These are phyloP conservation scores for Carcinoscorpius rotundicauda DNA, from an alignment of 1,140 invertebrate genomes.

Conservation along the genomic window DNA sequence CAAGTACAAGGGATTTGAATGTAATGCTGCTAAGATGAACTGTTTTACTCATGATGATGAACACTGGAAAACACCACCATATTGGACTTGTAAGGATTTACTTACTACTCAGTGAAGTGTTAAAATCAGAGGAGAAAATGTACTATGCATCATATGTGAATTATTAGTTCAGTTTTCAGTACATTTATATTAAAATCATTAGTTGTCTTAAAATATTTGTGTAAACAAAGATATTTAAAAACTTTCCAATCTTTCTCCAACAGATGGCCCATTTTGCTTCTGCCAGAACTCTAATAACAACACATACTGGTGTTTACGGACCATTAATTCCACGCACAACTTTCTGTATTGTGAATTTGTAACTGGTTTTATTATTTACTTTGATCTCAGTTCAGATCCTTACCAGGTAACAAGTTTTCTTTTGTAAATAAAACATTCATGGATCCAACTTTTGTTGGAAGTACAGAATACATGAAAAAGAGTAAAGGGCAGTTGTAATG, in stretches of 20 bases:
- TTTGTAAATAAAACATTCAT: too few relatives aligned
- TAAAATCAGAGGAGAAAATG: too few relatives aligned
- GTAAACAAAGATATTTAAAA: too few relatives aligned
- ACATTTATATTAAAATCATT: too few relatives aligned
- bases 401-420: constrained; percentile 35
- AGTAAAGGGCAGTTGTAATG: too few relatives aligned
- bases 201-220: too few relatives aligned
- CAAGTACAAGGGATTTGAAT: constrained; percentile 46
- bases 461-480: too few relatives aligned
- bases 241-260: too few relatives aligned
- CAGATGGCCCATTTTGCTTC: constrained; percentile 86
- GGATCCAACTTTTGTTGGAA: too few relatives aligned
- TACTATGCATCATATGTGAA: too few relatives aligned
- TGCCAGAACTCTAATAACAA: constrained; percentile 99
- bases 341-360: constrained; percentile 97
- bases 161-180: too few relatives aligned
- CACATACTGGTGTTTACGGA: constrained; percentile 91
- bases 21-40: constrained; percentile 72
- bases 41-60: constrained; percentile 92
- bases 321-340: constrained; percentile 90
- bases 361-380: constrained; percentile 85
- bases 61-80: constrained; percentile 87
- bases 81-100: constrained; percentile 57
- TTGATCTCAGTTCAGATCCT: constrained; percentile 75
- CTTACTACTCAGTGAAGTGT: not conserved